Evolutionary conservation across 2,888 invertebrate species (phyloP), one percentile per base, ranked within the genome.

Genomic region (Xestoiulus laeticollis): DNA sequence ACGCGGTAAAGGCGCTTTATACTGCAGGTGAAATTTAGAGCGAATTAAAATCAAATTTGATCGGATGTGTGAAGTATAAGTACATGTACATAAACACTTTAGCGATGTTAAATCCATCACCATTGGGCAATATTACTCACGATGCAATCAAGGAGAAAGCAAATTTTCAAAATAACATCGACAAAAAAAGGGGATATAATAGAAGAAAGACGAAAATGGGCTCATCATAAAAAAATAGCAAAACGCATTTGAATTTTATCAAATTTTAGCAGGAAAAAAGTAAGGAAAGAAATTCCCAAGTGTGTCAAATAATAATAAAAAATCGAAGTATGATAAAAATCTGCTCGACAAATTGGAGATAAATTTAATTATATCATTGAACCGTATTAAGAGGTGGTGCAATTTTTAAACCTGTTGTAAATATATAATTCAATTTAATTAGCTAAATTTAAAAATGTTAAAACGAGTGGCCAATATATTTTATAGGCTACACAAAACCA

Each of bases 1-100:
- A 22, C 59, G 8, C 22, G 4, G 59, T n/a, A 59, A n/a, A 59
- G 59, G 22, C 14, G n/a, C 59, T 59, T n/a, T n/a, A n/a, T n/a
- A 59, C 14, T n/a, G 3, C n/a, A 19, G 59, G 59, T 59, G 59
- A 59, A 59, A 59, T 22, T 59, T 59, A 59, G 4, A 59, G 22
- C 59, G 59, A 59, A 59, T 59, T 59, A 59, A 59, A 59, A 59
- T 59, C 59, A 59, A 19, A 59, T 59, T 59, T 59, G 59, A 59
- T 59, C 59, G 59, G 59, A 59, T 59, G 59, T 59, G n/a, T 0
- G 43, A 43, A 43, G n/a, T 59, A 12, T 59, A 59, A 3, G 59
- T 14, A 14, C 4, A n/a, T 43, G 12, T 43, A 12, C 43, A 8
- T 43, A n/a, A 48, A 48, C 48, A 16, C 1, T 2, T n/a, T 59